Evolutionary conservation across 2,797 vertebrate species (phyloP).

Genomic region (Octomys mimax): DNA sequence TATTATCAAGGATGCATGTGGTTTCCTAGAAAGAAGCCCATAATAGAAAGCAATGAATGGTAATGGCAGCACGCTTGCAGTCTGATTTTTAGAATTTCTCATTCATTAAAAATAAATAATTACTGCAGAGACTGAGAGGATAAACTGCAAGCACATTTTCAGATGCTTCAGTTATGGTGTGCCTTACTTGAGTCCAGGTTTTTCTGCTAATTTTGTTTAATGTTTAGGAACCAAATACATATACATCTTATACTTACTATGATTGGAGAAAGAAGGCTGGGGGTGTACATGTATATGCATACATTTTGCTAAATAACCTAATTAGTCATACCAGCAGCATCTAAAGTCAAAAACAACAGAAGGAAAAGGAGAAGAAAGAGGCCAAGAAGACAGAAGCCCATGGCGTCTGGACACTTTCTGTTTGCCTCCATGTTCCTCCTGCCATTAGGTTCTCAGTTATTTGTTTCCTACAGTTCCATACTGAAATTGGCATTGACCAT

Average conservation of each 20-base stretch:
- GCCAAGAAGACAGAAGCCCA: background rate
- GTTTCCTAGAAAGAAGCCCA: background rate
- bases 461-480: background rate
- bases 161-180: background rate
- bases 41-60: background rate
- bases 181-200: background rate
- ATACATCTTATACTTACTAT: background rate
- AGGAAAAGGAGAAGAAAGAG: conserved; percentile 4
- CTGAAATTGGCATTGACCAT: background rate
- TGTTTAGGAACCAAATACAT: background rate
- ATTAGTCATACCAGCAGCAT: background rate
- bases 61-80: background rate
- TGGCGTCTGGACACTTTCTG: background rate
- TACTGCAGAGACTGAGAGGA: background rate
- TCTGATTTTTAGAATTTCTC: background rate
- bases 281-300: background rate
- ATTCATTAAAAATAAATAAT: conserved; percentile 34
- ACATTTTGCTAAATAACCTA: background rate
- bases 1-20: background rate
- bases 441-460: background rate
- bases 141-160: background rate
- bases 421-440: background rate
- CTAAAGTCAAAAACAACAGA: background rate
- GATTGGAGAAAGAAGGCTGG: background rate
- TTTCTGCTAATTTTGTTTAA: background rate